Percentiles rank a stretch among this genome's conserved stretches.
These are phyloP conservation scores for Eupeodes luniger DNA, from an alignment of 2,888 invertebrate genomes.

Conservation along the genomic window DNA sequence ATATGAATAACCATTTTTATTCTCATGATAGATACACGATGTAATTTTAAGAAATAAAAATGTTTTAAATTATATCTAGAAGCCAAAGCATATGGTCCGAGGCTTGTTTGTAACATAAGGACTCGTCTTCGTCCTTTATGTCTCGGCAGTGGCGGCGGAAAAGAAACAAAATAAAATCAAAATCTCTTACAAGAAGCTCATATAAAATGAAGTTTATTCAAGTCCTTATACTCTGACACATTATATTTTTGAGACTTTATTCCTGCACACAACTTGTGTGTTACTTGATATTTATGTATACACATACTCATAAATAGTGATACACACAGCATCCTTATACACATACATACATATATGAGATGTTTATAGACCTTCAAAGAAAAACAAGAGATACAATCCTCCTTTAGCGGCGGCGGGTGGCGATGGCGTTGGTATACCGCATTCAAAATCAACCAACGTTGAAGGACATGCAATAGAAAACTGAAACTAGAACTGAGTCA, in stretches of 20 bases:
- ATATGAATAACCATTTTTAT: constrained; percentile 1
- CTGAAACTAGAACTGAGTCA: neutral
- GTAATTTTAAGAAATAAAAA: neutral
- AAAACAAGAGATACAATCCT: constrained; percentile 3
- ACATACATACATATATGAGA: neutral
- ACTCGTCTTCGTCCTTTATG: constrained; percentile 7
- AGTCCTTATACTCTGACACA: neutral
- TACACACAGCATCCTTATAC: neutral
- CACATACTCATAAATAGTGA: neutral
- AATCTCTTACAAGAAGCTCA: constrained; percentile 20
- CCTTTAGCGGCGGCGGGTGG: no score
- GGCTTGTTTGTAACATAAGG: constrained; percentile 2
- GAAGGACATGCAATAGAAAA: neutral
- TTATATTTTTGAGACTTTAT: constrained; percentile 6
- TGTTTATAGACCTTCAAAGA: neutral
- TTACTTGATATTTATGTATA: neutral
- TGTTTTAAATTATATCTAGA: neutral
- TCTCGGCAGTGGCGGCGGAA: no score
- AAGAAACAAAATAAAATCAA: constrained; percentile 22
- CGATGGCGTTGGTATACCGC: neutral
- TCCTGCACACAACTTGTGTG: neutral
- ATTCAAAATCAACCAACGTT: neutral
- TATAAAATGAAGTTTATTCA: constrained; percentile 23
- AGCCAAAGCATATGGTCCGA: constrained; percentile 22
- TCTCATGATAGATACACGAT: neutral